Conservation (phyloP, 2,888 invertebrate genomes). For the Sphinx pinastri region DNA sequence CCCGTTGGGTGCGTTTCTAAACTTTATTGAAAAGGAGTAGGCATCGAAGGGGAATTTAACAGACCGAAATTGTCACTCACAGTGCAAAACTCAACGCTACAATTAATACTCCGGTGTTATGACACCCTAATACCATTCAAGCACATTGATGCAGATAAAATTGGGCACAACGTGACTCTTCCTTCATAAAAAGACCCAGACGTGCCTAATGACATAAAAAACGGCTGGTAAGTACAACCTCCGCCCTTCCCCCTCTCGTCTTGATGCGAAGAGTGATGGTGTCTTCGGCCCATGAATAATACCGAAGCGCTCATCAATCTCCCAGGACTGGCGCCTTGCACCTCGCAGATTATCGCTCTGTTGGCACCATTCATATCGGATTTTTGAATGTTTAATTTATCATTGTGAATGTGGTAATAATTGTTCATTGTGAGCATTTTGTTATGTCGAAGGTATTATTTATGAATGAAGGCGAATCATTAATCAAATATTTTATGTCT, state of each 20-base stretch:
- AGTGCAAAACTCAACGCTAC: no score
- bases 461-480: not conserved
- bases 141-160: no score
- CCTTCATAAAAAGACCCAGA: no score
- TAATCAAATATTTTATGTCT: not conserved
- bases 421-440: not conserved
- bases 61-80: no score
- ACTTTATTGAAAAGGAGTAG: no score
- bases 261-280: conserved; percentile 11
- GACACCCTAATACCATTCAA: no score
- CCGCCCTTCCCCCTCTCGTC: not conserved
- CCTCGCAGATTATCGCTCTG: not conserved
- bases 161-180: no score
- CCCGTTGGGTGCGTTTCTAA: no score
- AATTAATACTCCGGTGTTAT: no score
- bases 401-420: not conserved
- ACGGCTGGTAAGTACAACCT: not conserved
- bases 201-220: not conserved
- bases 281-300: conserved; percentile 27
- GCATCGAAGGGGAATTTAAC: no score
- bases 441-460: not conserved
- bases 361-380: conserved; percentile 14
- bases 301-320: conserved; percentile 27
- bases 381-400: conserved; percentile 19
- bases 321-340: not conserved